These are phyloP conservation scores for Euglossa dilemma DNA, from an alignment of 1,140 invertebrate genomes.

Conservation along the genomic window DNA sequence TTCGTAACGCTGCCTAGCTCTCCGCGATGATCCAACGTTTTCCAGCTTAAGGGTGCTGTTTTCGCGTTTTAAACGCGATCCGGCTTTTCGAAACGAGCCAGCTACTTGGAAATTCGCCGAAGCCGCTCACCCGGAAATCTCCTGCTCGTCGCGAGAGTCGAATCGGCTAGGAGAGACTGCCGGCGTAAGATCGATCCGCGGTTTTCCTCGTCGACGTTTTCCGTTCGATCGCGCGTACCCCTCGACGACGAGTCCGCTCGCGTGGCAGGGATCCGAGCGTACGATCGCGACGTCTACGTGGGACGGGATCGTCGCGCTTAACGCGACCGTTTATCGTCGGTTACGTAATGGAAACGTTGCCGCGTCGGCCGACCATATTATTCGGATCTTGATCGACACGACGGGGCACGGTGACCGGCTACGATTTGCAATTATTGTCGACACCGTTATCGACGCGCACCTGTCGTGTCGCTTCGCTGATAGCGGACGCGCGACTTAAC, in stretches of 20 bases:
- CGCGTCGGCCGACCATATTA: slow-evolving; percentile 71
- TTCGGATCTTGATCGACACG: slow-evolving; percentile 74
- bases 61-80: slow-evolving; percentile 60
- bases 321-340: slow-evolving; percentile 70
- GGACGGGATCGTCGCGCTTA: slow-evolving; percentile 27
- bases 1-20: slow-evolving; percentile 27
- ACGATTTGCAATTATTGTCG: slow-evolving; percentile 79
- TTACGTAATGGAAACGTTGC: slow-evolving; percentile 72
- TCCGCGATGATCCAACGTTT: slow-evolving; percentile 53
- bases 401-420: slow-evolving; percentile 64
- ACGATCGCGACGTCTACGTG: neutral
- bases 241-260: neutral
- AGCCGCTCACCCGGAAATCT: too few relatives aligned
- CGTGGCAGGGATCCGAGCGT: neutral
- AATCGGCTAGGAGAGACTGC: too few relatives aligned
- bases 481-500: slow-evolving; percentile 75
- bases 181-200: too few relatives aligned
- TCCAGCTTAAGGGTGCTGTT: slow-evolving; percentile 59
- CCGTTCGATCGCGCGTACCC: neutral
- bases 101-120: too few relatives aligned
- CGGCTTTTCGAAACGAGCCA: slow-evolving; percentile 27
- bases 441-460: slow-evolving; percentile 74
- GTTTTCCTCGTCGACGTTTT: too few relatives aligned
- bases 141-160: too few relatives aligned
- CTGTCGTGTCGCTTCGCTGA: slow-evolving; percentile 75